Evolutionary conservation across 1,140 invertebrate species (phyloP).

Genomic region (Ctenoplectra terminalis): DNA sequence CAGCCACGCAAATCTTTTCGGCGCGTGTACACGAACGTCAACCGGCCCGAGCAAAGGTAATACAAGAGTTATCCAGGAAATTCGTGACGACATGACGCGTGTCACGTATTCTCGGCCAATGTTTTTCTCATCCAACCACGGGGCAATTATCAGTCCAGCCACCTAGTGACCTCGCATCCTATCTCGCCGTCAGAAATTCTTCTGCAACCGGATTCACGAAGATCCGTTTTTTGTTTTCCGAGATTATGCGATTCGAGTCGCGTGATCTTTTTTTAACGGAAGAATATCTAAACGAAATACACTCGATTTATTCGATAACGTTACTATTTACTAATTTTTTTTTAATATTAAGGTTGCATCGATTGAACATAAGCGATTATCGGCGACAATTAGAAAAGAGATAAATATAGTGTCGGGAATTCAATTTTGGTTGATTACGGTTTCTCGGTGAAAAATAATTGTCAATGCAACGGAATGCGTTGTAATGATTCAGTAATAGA

Average conservation of each 20-base stretch:
- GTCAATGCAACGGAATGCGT: too few relatives aligned
- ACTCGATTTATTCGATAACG: too few relatives aligned
- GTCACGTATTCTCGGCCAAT: conserved; percentile 11
- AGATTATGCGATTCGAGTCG: not conserved
- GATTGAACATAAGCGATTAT: too few relatives aligned
- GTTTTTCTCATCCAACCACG: not conserved
- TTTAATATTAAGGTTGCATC: too few relatives aligned
- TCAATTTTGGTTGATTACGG: too few relatives aligned
- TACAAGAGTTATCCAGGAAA: conserved; percentile 9
- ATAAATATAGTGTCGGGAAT: too few relatives aligned
- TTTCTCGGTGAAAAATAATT: too few relatives aligned
- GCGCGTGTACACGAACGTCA: not conserved
- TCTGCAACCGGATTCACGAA: not conserved
- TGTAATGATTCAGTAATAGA: too few relatives aligned
- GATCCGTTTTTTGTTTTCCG: not conserved
- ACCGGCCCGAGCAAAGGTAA: conserved; percentile 4
- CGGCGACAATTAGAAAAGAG: too few relatives aligned
- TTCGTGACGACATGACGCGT: not conserved
- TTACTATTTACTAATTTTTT: too few relatives aligned
- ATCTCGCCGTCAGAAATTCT: not conserved
- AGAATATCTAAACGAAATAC: too few relatives aligned
- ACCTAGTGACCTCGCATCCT: conserved; percentile 11
- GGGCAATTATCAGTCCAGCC: not conserved
- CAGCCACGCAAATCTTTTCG: not conserved
- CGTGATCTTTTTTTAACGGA: not conserved